Evolutionary conservation across 1,140 invertebrate species (phyloP), one percentile per base, ranked within the genome.

Genomic region (Leptonema lineaticorne): DNA sequence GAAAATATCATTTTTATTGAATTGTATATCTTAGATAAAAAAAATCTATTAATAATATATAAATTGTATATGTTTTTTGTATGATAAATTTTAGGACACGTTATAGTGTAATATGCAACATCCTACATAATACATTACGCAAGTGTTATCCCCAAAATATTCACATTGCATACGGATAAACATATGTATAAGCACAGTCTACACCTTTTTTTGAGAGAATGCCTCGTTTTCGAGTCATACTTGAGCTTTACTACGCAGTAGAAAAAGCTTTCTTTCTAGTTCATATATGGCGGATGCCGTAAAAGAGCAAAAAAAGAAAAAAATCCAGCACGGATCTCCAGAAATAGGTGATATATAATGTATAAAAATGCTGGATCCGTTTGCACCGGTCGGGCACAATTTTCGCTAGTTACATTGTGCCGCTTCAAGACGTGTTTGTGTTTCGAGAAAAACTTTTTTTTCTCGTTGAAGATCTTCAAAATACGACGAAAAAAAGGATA

Each of bases 331-430:
- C 48, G 16, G 4, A 14, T 20, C 24, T 22, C 18, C 48, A 53
- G 24, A 53, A 53, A 26, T 53, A 53, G 48, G 48, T 53, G 24
- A 53, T 53, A 53, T 53, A 53, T 53, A 53, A 53, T 53, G 48
- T 53, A 53, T 53, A 53, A 20, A 53, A 53, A 53, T 18, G 48
- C 20, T 26, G 48, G 20, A 53, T 53, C 48, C 48, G 48, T 20
- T 53, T 53, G 48, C 2, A 41, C 37, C 37, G 37, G 37, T 41
- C 48, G 24, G 11, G 18, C 48, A 11, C 48, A 53, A 53, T 53
- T 53, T 53, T 53, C 48, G 48, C 4, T 53, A 22, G 48, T 53
- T 53, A 53, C 48, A 53, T 53, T 53, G 48, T 53, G 48, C 48
- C 22, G 1, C 37, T n/a, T 11, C 18, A 26, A 53, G 48, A 53